Evolutionary conservation across 2,888 invertebrate genomes (phyloP), one percentile per base, ranked within the genome.

Genomic region (Seira sanloemensis): DNA sequence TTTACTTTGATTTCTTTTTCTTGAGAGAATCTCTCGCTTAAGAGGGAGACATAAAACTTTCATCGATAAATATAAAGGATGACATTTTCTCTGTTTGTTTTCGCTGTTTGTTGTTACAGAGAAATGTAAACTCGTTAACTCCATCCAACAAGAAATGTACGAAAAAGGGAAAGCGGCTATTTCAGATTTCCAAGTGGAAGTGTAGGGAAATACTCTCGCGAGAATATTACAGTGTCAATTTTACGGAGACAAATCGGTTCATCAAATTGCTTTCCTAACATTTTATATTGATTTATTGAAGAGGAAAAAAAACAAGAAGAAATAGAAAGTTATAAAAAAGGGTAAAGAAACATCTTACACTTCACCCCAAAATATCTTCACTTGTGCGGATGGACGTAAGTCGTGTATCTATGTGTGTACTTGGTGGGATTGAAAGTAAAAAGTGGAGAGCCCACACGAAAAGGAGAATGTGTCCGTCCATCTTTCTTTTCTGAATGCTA

Each of bases 181-280:
- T 46, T 68, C 16, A 50, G 50, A 50, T 58, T 23, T 46, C 16
- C 25, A 27, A 69, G 58, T 27, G 16, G 27, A 50, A 50, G 50
- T 12, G n/a, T 2, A 12, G 50, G 12, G n/a, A 50, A 50, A 50
- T 18, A 50, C 81, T 84, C 87, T 86, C 87, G 68, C 68, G 88
- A 88, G 88, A 88, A 86, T 87, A 87, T 88, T 88, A 87, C 54
- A 87, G 89, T 89, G 89, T 89, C 89, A 89, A 88, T 89, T 88
- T 88, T 89, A 88, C 84, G 86, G 89, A 89, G 89, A 89, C 89
- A 89, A 89, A 89, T 89, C 89, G 89, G 86, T 88, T 85, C 87
- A 87, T 88, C 88, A 84, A 88, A 89, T 89, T 89, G 89, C 86
- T 86, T 89, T 88, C 85, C 84, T 76, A 87, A 86, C 88, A 86